Evolutionary conservation across 1,140 invertebrate species (phyloP).

Genomic region (Drosophila kepulauana): DNA sequence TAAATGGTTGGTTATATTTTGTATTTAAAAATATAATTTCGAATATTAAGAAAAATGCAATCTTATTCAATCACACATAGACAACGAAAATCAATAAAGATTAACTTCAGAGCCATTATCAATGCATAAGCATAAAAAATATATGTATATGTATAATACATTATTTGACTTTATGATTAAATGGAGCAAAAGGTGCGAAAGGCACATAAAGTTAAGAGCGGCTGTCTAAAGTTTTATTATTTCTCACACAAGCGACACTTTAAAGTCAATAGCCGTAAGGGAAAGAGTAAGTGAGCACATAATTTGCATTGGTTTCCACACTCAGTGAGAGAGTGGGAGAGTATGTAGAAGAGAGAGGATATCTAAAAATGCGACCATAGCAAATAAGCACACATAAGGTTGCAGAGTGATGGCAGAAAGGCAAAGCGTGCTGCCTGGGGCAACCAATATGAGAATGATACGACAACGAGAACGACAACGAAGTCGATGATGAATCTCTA

Average conservation of each 20-base stretch:
- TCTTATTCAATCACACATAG: no score
- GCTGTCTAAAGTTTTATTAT: conserved; percentile 42
- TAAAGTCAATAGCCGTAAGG: conserved; percentile 52
- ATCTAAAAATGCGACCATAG: conserved; percentile 39
- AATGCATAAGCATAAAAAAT: conserved; percentile 13
- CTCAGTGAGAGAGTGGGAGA: neutral
- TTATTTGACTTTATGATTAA: conserved; percentile 8
- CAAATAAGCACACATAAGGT: conserved; percentile 68
- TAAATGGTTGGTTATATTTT: neutral
- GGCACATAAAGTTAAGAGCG: conserved; percentile 20
- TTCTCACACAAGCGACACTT: conserved; percentile 43
- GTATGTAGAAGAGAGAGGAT: neutral
- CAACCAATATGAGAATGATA: conserved; percentile 67
- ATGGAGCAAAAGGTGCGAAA: conserved; percentile 11
- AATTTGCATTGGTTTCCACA: conserved; percentile 39
- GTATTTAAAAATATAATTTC: neutral
- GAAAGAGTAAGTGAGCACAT: conserved; percentile 34
- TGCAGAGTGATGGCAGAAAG: conserved; percentile 17
- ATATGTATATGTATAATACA: no score
- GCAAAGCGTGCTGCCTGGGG: conserved; percentile 53
- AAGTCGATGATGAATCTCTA: conserved; percentile 8
- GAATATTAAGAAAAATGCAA: neutral
- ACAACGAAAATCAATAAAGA: neutral
- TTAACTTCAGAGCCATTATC: neutral
- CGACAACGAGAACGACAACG: neutral